A percentile compares a stretch with the other conserved stretches of the same genome.
Conservation (phyloP, 2,797 vertebrate genomes). For the Corythornis leucogaster region DNA sequence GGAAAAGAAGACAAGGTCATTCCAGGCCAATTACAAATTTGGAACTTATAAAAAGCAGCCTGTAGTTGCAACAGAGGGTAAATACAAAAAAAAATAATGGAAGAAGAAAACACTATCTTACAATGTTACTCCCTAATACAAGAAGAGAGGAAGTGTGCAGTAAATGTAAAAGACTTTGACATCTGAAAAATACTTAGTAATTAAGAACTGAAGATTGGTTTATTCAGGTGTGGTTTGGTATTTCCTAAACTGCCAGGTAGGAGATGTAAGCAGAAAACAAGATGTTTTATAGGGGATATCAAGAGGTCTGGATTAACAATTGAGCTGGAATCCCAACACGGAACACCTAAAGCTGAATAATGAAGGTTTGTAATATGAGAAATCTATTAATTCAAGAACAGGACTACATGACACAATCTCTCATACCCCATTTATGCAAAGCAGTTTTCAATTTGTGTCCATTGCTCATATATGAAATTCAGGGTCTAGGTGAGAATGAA, state of each 20-base stretch:
- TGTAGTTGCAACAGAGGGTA: background rate
- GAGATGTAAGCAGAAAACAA: background rate
- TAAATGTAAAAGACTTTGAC: background rate
- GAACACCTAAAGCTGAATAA: background rate
- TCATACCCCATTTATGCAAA: background rate
- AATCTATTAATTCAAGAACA: background rate
- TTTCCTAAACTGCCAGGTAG: background rate
- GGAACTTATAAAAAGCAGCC: background rate
- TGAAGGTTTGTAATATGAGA: background rate
- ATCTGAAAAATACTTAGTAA: background rate
- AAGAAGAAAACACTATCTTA: background rate
- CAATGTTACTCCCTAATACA: background rate
- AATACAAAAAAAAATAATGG: background rate
- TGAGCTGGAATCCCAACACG: background rate
- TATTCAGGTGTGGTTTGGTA: background rate
- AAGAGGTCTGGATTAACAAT: background rate
- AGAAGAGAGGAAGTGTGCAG: background rate
- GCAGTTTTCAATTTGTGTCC: background rate
- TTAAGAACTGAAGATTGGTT: background rate
- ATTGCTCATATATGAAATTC: background rate
- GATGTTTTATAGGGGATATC: background rate
- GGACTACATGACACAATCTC: background rate
- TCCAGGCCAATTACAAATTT: background rate
- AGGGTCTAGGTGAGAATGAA: background rate
- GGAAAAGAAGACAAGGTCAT: background rate